Conservation (phyloP, 2,113 vertebrate genomes). For the Microcebus lehilahytsara region DNA sequence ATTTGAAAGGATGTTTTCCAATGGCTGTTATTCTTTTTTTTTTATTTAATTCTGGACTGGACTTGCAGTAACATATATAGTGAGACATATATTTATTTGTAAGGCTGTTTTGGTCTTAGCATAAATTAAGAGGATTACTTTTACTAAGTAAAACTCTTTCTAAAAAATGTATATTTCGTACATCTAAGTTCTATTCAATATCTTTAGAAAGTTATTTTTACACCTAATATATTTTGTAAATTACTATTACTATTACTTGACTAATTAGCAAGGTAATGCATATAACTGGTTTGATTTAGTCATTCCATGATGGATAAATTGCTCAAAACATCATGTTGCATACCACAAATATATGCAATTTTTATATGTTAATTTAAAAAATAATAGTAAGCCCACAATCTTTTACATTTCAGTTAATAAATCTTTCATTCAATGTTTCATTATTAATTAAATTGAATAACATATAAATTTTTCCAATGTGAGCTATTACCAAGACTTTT, state of each 20-base stretch:
- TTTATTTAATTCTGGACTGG: neutral
- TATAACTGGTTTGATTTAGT: neutral
- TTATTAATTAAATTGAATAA: neutral
- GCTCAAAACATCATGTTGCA: neutral
- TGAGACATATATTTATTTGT: neutral
- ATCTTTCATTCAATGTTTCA: constrained; percentile 20
- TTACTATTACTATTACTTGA: neutral
- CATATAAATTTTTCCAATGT: neutral
- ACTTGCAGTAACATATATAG: neutral
- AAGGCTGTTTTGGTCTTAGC: neutral
- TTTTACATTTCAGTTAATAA: neutral
- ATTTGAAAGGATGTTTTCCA: neutral
- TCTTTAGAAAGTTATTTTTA: neutral
- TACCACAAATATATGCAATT: neutral
- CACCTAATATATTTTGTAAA: neutral
- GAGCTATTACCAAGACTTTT: neutral
- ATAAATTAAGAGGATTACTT: neutral
- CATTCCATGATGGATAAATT: neutral
- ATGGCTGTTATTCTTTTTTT: neutral
- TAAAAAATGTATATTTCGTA: neutral
- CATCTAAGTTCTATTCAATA: neutral
- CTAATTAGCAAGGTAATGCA: neutral
- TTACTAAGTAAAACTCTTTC: neutral
- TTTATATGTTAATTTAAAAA: neutral
- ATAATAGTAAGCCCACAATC: neutral